phyloP scores from a whole-genome alignment of 2,888 invertebrate genomes.

The Sympetrum striolatum region DNA sequence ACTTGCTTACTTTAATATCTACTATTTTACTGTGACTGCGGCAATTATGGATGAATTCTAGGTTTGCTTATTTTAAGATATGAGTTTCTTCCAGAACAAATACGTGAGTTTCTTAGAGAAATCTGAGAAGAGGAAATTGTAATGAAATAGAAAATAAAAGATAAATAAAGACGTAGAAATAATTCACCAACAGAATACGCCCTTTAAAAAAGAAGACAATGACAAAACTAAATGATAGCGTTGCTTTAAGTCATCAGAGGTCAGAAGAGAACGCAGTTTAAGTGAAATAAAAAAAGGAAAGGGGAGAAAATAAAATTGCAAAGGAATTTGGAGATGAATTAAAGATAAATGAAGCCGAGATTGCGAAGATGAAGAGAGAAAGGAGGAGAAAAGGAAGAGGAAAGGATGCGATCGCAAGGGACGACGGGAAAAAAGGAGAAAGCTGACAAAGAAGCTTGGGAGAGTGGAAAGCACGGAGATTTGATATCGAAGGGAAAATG shows the following conservation, averaged over 20 bases:
- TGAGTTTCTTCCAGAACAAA: not conserved
- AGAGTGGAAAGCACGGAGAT: slow-evolving; percentile 18
- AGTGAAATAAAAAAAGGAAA: not conserved
- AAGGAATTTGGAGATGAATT: not conserved
- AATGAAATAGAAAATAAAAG: not conserved
- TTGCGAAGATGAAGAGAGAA: not conserved
- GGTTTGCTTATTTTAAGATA: no score
- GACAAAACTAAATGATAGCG: not conserved
- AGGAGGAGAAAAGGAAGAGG: not conserved
- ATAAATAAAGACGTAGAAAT: not conserved
- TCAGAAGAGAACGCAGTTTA: not conserved
- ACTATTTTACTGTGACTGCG: no score
- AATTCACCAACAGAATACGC: not conserved
- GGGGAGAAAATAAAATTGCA: not conserved
- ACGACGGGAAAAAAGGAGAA: not conserved
- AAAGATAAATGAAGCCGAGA: slow-evolving; percentile 7
- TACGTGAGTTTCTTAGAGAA: not conserved
- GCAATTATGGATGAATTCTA: no score
- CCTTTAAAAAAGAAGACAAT: not conserved
- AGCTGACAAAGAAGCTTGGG: not conserved
- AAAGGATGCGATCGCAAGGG: not conserved
- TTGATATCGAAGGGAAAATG: slow-evolving; percentile 43
- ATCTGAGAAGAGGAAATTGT: not conserved
- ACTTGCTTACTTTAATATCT: no score
- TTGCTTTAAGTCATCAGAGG: not conserved